phyloP scores from a whole-genome alignment of 2,113 vertebrate species.

The Brachirus orientalis region DNA sequence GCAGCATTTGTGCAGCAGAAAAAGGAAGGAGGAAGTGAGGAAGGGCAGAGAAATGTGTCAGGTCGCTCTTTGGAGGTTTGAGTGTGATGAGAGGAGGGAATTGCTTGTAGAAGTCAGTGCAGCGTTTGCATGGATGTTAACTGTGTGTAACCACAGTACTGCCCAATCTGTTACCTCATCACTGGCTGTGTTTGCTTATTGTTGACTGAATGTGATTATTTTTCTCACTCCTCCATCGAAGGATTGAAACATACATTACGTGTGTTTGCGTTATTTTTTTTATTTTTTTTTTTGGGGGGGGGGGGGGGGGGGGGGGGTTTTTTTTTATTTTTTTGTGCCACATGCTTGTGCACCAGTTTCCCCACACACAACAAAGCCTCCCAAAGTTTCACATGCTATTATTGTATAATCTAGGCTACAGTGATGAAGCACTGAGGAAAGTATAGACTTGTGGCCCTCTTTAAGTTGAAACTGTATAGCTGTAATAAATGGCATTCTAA shows the following conservation, averaged over 20 bases:
- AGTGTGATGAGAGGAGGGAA: background rate
- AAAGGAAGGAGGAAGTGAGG: background rate
- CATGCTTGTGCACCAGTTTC: background rate
- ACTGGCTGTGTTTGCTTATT: background rate
- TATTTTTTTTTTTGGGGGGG: no score
- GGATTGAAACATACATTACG: no score
- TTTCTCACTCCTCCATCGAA: no score
- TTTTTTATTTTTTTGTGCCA: background rate
- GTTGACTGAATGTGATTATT: background rate
- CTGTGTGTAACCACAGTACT: conserved; percentile 25
- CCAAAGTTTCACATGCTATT: background rate
- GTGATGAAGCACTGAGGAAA: background rate
- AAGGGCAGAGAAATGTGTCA: background rate
- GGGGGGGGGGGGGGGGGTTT: no score
- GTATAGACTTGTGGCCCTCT: background rate
- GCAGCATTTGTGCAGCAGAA: conserved; percentile 29
- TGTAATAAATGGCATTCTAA: background rate
- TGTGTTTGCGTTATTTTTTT: background rate
- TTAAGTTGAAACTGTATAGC: background rate
- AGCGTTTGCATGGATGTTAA: conserved; percentile 28
- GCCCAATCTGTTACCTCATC: conserved; percentile 15
- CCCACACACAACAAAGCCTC: background rate
- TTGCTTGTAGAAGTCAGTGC: background rate
- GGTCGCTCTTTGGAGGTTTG: background rate
- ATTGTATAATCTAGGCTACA: background rate